Conservation (phyloP, 1,140 invertebrate species). For the Sycophila sp. region DNA sequence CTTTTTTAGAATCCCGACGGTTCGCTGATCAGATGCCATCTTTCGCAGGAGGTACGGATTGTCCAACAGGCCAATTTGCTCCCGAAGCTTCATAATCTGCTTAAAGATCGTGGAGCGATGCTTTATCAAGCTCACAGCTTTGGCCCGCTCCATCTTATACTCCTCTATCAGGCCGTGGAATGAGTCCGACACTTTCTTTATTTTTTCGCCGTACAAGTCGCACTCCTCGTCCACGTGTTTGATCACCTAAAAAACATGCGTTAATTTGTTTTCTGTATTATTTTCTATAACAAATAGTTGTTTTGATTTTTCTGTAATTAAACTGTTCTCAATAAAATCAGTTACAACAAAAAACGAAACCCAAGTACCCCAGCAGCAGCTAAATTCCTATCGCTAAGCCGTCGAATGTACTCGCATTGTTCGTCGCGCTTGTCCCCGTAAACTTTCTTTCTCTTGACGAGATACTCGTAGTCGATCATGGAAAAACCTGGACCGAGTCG, state of each 20-base stretch:
- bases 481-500: conserved; percentile 36
- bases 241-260: background rate
- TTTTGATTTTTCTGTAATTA: background rate
- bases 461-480: conserved; percentile 40
- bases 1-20: background rate
- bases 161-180: background rate
- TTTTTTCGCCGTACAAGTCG: conserved; percentile 7
- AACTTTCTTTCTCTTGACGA: conserved; percentile 35
- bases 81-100: background rate
- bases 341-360: background rate
- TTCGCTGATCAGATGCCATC: conserved; percentile 10
- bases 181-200: background rate
- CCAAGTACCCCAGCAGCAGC: background rate
- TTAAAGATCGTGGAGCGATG: background rate
- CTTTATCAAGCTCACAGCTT: background rate
- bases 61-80: conserved; percentile 18
- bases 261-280: background rate
- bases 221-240: conserved; percentile 23
- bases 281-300: background rate
- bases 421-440: conserved; percentile 17
- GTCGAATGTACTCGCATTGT: conserved; percentile 4
- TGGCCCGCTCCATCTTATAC: background rate
- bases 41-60: conserved; percentile 1
- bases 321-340: too few relatives aligned
- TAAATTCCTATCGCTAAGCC: conserved; percentile 1